Evolutionary conservation across 2,797 vertebrate genomes (phyloP).

Genomic region (Phoebastria nigripes): DNA sequence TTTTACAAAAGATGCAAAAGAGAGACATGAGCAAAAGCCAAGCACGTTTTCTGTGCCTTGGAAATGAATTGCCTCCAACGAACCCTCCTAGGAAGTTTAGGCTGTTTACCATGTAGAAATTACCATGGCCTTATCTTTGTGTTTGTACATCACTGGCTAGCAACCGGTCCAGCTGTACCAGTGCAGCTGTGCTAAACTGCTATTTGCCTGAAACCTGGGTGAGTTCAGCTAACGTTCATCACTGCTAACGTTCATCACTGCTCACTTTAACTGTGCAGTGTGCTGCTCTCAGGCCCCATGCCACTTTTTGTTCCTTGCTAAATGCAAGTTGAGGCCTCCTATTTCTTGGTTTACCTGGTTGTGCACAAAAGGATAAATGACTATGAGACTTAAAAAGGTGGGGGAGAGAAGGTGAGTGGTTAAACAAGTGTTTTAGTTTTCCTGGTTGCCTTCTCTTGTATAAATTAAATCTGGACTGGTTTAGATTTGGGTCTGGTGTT

Average conservation of each 20-base stretch:
- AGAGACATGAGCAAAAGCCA: neutral
- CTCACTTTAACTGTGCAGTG: rapidly evolving
- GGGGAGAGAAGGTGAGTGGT: neutral
- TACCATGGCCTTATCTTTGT: neutral
- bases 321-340: neutral
- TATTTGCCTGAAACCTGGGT: neutral
- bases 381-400: neutral
- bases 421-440: neutral
- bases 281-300: rapidly evolving
- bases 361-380: neutral
- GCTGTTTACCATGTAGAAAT: neutral
- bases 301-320: neutral
- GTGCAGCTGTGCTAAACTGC: neutral
- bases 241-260: rapidly evolving
- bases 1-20: neutral
- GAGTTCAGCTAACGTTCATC: neutral
- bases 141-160: neutral
- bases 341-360: neutral
- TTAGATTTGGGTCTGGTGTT: neutral
- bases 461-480: neutral
- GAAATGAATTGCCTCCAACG: neutral
- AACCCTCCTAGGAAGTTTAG: neutral
- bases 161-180: neutral
- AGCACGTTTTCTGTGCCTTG: neutral
- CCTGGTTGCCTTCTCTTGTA: neutral